Evolutionary conservation across 2,888 invertebrate genomes (phyloP), one percentile per base, ranked within the genome.

Genomic region (Amphipyra berbera): DNA sequence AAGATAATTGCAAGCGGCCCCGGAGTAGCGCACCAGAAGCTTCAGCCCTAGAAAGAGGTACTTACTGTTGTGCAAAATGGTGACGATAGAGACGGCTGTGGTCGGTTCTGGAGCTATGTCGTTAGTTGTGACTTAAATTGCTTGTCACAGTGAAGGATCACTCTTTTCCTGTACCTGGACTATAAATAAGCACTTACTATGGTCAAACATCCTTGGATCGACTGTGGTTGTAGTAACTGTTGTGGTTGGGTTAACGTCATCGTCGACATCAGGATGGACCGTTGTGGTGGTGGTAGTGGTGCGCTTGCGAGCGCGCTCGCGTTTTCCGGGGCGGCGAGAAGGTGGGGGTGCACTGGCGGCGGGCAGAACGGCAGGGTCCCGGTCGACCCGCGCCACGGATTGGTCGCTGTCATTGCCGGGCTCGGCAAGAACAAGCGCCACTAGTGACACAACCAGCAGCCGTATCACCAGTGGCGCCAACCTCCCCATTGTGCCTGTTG

Each of bases 381-480:
- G 68, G 35, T 58, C 66, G 42, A 68, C 64, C n/a, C 83, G 58
- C 37, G 65, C 65, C 4, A 72, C 63, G 6, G 76, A 62, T 7
- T 81, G 73, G 63, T 73, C 79, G 55, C 81, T 74, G 67, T 80
- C 87, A 30, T 78, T 71, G 70, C 85, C 87, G 12, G 88, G 82
- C 15, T 93, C 93, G 80, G 92, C 92, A 44, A 90, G 71, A 80
- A 81, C 93, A 71, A 93, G 85, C 88, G 94, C 94, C 94, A 94
- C 94, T 86, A 94, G 93, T 90, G 92, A 93, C 73, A 90, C 86
- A 87, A 87, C 86, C 9, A 81, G 57, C 60, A 94, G 85, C 86
- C 93, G 86, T 70, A 92, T 86, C 91, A 93, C 94, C 82, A 94
- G 92, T 93, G 94, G 93, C 94, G 92, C 87, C 78, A 84, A 66